phyloP scores from a whole-genome alignment of 2,113 vertebrate species.

The Paramisgurnus dabryanus region DNA sequence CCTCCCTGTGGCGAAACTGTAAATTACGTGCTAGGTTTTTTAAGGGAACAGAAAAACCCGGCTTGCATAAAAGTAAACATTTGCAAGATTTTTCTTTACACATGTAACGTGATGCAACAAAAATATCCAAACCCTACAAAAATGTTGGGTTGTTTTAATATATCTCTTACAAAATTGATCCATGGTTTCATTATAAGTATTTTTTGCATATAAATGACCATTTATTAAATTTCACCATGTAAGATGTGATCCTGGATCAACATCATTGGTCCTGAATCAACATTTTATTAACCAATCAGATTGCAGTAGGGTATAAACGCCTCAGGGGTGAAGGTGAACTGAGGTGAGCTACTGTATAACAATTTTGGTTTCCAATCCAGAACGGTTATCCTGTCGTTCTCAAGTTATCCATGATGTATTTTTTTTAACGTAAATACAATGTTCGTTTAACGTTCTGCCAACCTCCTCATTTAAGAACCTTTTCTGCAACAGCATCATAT shows the following conservation, averaged over 20 bases:
- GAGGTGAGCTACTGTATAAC: not conserved
- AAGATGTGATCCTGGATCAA: not conserved
- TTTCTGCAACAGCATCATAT: not conserved
- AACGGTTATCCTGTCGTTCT: no score
- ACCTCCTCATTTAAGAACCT: no score
- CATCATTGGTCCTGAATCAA: not conserved
- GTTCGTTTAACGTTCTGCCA: no score
- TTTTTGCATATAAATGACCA: no score
- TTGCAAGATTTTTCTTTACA: not conserved
- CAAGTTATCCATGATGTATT: no score
- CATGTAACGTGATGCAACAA: not conserved
- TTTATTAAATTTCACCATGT: no score
- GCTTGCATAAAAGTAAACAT: not conserved
- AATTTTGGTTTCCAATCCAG: no score
- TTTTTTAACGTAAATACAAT: no score
- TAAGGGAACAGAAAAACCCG: not conserved
- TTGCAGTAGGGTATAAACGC: not conserved
- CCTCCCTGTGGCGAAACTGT: conserved; percentile 39
- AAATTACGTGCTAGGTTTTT: not conserved
- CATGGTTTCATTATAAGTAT: no score
- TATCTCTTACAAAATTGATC: no score
- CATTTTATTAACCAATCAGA: no score
- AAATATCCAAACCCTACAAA: not conserved
- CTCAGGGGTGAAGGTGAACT: conserved; percentile 14
- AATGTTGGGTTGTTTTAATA: no score